Conservation (phyloP, 92 coral and sea anemone genomes). For the Parazoanthus swiftii region DNA sequence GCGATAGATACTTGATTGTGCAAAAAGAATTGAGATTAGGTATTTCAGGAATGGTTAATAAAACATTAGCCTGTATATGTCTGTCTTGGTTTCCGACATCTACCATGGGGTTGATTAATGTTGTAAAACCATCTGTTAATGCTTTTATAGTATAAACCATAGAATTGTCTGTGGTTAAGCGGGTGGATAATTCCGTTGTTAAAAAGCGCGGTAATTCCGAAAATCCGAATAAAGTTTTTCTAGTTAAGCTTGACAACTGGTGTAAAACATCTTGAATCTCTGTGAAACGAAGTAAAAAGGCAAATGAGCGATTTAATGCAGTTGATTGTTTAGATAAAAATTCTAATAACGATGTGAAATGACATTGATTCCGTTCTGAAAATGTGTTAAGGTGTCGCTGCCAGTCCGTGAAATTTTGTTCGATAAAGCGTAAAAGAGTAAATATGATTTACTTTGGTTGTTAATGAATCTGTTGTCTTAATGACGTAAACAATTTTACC, state of each 20-base stretch:
- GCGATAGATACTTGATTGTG: slow-evolving; percentile 40
- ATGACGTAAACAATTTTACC: background rate
- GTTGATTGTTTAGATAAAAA: slow-evolving; percentile 45
- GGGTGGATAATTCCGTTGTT: background rate
- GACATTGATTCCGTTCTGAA: background rate
- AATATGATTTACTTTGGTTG: slow-evolving; percentile 3
- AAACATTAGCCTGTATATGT: slow-evolving; percentile 15
- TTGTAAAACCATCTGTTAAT: slow-evolving; percentile 37
- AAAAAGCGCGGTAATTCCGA: slow-evolving; percentile 32
- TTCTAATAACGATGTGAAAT: slow-evolving; percentile 1
- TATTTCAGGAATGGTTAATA: slow-evolving; percentile 41
- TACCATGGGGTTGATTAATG: slow-evolving; percentile 41
- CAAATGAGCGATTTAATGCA: slow-evolving; percentile 39
- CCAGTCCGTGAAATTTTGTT: slow-evolving; percentile 18
- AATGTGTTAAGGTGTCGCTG: slow-evolving; percentile 12
- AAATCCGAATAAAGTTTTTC: slow-evolving; percentile 25
- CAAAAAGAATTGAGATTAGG: slow-evolving; percentile 23
- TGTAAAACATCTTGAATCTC: slow-evolving; percentile 46
- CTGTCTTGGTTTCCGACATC: slow-evolving; percentile 41
- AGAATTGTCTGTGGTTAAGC: background rate
- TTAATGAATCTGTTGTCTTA: slow-evolving; percentile 10
- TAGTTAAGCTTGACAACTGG: slow-evolving; percentile 10
- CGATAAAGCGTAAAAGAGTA: background rate
- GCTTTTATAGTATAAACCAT: slow-evolving; percentile 26
- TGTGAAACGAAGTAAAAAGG: slow-evolving; percentile 18